A percentile compares a stretch with the other conserved stretches of the same genome.
Conservation (phyloP, 2,888 invertebrate species). For the Hypselothyrea guttata region DNA sequence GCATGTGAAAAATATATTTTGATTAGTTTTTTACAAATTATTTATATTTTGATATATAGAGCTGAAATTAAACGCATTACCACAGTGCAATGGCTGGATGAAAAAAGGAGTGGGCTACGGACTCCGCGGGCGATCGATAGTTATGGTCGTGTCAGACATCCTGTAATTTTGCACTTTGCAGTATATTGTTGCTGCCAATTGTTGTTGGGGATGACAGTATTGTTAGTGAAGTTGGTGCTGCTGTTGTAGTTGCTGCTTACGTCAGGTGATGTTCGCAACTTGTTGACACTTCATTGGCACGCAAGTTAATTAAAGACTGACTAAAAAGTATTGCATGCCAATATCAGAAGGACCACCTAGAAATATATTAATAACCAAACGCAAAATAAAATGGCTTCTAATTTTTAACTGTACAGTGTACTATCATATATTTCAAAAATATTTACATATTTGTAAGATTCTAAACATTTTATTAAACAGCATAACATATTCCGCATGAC, state of each 20-base stretch:
- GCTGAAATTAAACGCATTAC: too few species aligned
- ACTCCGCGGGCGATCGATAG: constrained; percentile 65
- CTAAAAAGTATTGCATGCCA: constrained; percentile 13
- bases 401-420: too few species aligned
- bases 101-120: constrained; percentile 1
- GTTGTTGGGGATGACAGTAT: constrained; percentile 17
- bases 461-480: too few species aligned
- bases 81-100: constrained; percentile 20
- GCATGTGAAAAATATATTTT: background rate
- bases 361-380: constrained; percentile 15
- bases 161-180: constrained; percentile 68
- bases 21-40: background rate
- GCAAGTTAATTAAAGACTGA: constrained; percentile 80
- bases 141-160: constrained; percentile 74
- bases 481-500: too few species aligned
- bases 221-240: constrained; percentile 22
- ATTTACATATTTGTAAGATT: constrained; percentile 13
- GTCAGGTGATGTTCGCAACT: constrained; percentile 63
- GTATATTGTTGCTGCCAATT: constrained; percentile 36
- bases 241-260: too few species aligned
- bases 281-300: constrained; percentile 81
- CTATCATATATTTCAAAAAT: constrained; percentile 3
- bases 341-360: constrained; percentile 43
- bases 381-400: constrained; percentile 4
- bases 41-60: background rate